A percentile compares a stretch with the other conserved stretches of the same genome.
phyloP scores from a whole-genome alignment of 2,888 invertebrate species.

The Macrophya annulata region DNA sequence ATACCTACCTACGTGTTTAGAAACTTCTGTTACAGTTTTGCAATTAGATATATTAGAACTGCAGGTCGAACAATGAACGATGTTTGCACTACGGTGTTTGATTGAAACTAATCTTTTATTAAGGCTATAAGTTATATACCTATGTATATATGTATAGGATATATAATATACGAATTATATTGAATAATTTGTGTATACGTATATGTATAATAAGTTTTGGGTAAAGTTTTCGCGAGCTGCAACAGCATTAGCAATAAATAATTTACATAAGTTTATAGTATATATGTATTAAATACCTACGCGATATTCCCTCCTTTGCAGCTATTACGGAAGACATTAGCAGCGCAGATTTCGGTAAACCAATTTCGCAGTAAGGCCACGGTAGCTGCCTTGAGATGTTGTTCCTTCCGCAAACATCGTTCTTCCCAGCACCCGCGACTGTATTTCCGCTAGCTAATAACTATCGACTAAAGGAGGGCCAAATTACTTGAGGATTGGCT shows the following conservation, averaged over 20 bases:
- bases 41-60: background rate
- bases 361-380: background rate
- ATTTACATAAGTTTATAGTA: background rate
- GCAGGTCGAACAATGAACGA: too few relatives aligned
- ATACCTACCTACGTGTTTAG: background rate
- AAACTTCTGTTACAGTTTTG: background rate
- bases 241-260: background rate
- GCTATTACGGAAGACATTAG: constrained; percentile 37
- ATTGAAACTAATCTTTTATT: background rate
- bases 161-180: background rate
- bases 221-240: background rate
- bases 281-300: background rate
- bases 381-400: background rate
- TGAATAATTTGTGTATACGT: too few relatives aligned
- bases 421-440: background rate
- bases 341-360: constrained; percentile 8
- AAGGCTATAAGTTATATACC: background rate
- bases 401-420: constrained; percentile 34
- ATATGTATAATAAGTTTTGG: background rate
- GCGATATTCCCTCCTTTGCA: background rate
- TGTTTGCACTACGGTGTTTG: background rate
- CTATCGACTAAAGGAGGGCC: constrained; percentile 20
- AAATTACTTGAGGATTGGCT: constrained; percentile 38
- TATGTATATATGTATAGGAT: background rate
- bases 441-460: constrained; percentile 35